A percentile compares a stretch with the other conserved stretches of the same genome.
phyloP scores from a whole-genome alignment of 2,797 vertebrate species.

The Chanos chanos region DNA sequence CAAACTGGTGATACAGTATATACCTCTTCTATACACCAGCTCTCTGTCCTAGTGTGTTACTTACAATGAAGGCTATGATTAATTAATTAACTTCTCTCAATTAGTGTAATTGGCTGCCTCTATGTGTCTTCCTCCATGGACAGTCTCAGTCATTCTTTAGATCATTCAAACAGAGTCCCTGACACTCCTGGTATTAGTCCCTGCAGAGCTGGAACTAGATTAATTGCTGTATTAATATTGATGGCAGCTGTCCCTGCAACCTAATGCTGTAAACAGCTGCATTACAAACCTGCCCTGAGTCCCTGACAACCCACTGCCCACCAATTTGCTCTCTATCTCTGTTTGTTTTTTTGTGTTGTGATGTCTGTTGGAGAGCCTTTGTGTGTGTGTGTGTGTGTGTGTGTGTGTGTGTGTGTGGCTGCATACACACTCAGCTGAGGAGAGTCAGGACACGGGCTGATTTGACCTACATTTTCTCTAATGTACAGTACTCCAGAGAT shows the following conservation, averaged over 20 bases:
- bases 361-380: background rate
- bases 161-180: constrained; percentile 8
- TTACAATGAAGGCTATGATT: constrained; percentile 52
- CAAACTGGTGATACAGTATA: background rate
- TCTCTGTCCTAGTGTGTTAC: constrained; percentile 27
- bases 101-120: constrained; percentile 57
- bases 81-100: constrained; percentile 66
- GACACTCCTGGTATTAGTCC: constrained; percentile 34
- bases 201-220: constrained; percentile 45
- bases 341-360: background rate
- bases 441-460: constrained; percentile 2
- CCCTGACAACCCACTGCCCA: background rate
- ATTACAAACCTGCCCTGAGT: background rate
- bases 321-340: background rate
- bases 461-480: constrained; percentile 47
- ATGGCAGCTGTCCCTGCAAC: constrained; percentile 56
- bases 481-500: constrained; percentile 34
- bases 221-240: constrained; percentile 72
- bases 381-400: constrained; percentile 13
- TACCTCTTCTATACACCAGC: background rate
- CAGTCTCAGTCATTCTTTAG: background rate
- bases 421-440: background rate
- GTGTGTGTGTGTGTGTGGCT: background rate
- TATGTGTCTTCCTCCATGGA: constrained; percentile 13
- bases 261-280: constrained; percentile 8